Evolutionary conservation across 53 echinoderm and acorn worm genomes (phyloP), one percentile per base, ranked within the genome.

Genomic region (Antedon mediterranea): DNA sequence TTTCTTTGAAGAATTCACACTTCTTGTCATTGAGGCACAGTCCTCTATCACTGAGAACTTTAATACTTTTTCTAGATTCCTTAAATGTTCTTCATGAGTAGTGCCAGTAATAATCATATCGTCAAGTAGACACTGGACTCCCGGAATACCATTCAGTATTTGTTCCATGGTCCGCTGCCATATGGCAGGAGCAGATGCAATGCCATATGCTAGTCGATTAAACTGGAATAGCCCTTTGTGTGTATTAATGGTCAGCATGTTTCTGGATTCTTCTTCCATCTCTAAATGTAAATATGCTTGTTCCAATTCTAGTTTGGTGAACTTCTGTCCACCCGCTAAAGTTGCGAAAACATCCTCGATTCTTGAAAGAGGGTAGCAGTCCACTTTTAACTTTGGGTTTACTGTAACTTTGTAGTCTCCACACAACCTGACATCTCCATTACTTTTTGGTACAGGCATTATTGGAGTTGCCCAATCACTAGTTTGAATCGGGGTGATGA

Each of bases 161-260:
- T 32, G 71, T 26, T 90, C 89, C 93, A 89, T 93, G 0, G 84
- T 81, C 32, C 85, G 23, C 77, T 93, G 87, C 75, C 87, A 93
- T 4, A 93, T 90, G 0, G 77, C 85, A 18, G 87, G 89, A 71
- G 91, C 79, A 23, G 93, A 92, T 23, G 85, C 84, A n/a, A 89
- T 71, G 11, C 92, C 89, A 72, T 86, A 89, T 11, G 75, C 72
- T 27, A 86, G 81, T 31, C 85, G 30, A 34, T 89, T 92, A 27
- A 79, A 84, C 15, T 42, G 14, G 29, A 82, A 93, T 0, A 93
- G 82, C 27, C 86, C 86, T 28, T 79, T 86, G 37, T 84, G 88
- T 8, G 89, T 92, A 41, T 84, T 92, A 57, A 92, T 81, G 0
- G 82, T 87, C 33, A 79, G 43, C 34, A 33, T 32, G 4, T 76